phyloP scores from a whole-genome alignment of 2,888 invertebrate genomes.

The Formica aserva region DNA sequence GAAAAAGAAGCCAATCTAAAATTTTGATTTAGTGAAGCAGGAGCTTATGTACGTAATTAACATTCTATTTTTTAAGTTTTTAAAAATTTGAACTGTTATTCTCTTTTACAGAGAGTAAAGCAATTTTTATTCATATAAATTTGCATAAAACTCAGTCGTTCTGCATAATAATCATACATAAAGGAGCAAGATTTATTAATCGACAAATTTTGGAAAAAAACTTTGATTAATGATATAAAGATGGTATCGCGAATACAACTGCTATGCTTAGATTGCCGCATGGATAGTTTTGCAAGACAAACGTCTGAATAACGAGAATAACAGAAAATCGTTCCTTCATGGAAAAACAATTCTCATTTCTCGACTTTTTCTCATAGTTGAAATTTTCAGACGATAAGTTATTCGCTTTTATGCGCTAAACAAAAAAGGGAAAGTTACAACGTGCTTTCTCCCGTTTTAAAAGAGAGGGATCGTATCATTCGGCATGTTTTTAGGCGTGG shows the following conservation, averaged over 20 bases:
- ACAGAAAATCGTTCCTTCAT: neutral
- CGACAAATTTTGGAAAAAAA: neutral
- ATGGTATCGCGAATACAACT: neutral
- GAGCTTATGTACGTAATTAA: neutral
- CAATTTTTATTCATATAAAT: neutral
- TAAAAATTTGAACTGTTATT: neutral
- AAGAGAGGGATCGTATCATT: conserved; percentile 1
- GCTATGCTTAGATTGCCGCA: neutral
- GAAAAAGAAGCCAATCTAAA: neutral
- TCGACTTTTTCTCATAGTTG: conserved; percentile 4
- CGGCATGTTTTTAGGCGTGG: conserved; percentile 20
- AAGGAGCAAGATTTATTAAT: neutral
- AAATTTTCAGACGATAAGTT: neutral
- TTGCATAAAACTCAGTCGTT: neutral
- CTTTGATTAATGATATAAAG: neutral
- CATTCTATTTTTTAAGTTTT: neutral
- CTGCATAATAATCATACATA: neutral
- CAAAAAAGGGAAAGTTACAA: neutral
- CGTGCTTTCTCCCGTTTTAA: neutral
- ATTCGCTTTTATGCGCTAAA: conserved; percentile 20
- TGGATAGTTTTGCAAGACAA: neutral
- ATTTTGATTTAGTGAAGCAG: neutral
- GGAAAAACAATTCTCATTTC: conserved; percentile 4
- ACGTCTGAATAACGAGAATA: neutral
- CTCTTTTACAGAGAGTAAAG: neutral